phyloP scores from a whole-genome alignment of 2,113 vertebrate genomes.

The Periophthalmodon schlosseri region DNA sequence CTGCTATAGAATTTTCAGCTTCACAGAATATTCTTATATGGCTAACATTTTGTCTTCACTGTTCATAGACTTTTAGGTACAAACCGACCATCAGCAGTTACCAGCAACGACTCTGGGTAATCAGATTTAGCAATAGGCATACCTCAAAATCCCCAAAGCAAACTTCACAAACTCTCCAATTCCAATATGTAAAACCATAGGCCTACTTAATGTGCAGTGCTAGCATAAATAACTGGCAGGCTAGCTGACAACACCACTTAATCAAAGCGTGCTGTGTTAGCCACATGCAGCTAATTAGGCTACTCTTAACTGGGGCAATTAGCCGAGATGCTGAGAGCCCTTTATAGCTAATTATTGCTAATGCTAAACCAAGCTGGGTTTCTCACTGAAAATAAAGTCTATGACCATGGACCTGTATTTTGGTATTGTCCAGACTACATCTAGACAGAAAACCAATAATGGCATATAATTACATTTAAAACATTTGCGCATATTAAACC shows the following conservation, averaged over 20 bases:
- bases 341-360: neutral
- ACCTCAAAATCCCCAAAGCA: too few species aligned
- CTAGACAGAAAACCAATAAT: slow-evolving; percentile 33
- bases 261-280: neutral
- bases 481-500: neutral
- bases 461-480: slow-evolving; percentile 17
- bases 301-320: neutral
- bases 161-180: neutral
- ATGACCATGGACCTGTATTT: slow-evolving; percentile 26
- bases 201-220: neutral
- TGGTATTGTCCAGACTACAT: slow-evolving; percentile 44
- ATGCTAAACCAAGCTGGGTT: neutral
- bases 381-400: neutral
- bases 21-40: too few species aligned
- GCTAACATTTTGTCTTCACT: too few species aligned
- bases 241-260: neutral
- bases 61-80: too few species aligned
- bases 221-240: neutral
- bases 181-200: neutral
- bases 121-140: neutral
- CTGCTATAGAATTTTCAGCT: too few species aligned
- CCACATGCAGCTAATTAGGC: neutral
- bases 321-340: neutral
- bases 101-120: too few species aligned
- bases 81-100: too few species aligned